Evolutionary conservation across 2,113 vertebrate species (phyloP), one percentile per base, ranked within the genome.

Genomic region (Prinia subflava): DNA sequence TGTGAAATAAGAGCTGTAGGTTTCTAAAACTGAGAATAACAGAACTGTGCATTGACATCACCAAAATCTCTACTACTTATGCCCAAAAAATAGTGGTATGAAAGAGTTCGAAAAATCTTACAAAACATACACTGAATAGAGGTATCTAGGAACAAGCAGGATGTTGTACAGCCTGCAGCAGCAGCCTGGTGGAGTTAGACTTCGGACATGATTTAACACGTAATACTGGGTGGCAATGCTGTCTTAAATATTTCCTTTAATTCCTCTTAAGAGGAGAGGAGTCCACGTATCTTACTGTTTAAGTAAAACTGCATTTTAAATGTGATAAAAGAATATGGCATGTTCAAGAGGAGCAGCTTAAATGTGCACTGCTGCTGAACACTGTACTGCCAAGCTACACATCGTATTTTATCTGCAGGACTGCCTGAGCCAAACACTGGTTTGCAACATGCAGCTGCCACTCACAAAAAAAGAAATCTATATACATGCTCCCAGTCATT

Each of bases 271-370:
- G 31, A 21, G n/a, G n/a, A n/a, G n/a, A n/a, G n/a, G 28, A 62
- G 31, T 65, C n/a, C 17, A 82, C 44, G 46, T 82, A 82, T 28
- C 31, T 52, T 41, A 56, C 23, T 76, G 23, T 62, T 89, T n/a
- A 85, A 62, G 75, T 25, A 95, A 73, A 96, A 69, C 19, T 64
- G n/a, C n/a, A 85, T 93, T 91, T 79, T 76, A 85, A 90, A 64
- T 30, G n/a, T 73, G 31, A 83, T 68, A 91, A 64, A 71, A 94
- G 62, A 87, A 69, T 19, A 67, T 41, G 68, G 77, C 11, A 76
- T 35, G 31, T 52, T 85, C 55, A 84, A 52, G 52, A 83, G 41
- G 2, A 83, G 60, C 50, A 78, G 11, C 14, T 75, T 50, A 91
- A 75, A 31, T 31, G 10, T 53, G 21, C 18, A 16, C 28, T 56